phyloP scores from a whole-genome alignment of 1,140 invertebrate genomes.

The Antheraea pernyi region DNA sequence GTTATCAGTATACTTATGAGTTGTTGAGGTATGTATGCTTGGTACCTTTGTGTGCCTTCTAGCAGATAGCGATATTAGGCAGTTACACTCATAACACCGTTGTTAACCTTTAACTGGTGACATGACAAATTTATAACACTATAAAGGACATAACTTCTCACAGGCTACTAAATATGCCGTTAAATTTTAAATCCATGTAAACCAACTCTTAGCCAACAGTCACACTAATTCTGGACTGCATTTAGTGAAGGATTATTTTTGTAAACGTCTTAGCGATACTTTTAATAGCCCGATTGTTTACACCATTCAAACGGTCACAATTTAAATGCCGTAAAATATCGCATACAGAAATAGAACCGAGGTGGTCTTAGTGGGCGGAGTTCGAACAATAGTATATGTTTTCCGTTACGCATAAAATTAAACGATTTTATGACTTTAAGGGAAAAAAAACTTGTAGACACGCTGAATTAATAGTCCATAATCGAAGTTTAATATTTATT shows the following conservation, averaged over 20 bases:
- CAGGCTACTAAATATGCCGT: too few species aligned
- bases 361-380: conserved; percentile 39
- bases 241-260: conserved; percentile 54
- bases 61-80: too few species aligned
- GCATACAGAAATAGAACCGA: conserved; percentile 40
- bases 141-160: too few species aligned
- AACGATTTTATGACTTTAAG: conserved; percentile 19
- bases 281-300: conserved; percentile 63
- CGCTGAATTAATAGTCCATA: not conserved
- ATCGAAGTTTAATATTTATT: conserved; percentile 23
- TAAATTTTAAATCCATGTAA: conserved; percentile 37
- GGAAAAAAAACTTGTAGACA: conserved; percentile 6
- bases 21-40: too few species aligned
- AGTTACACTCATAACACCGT: too few species aligned
- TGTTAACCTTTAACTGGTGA: too few species aligned
- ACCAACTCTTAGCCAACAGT: conserved; percentile 33
- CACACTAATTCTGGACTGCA: conserved; percentile 64
- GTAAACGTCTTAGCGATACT: conserved; percentile 49
- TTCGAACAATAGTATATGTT: conserved; percentile 34
- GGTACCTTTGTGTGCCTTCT: too few species aligned
- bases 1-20: not conserved
- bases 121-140: too few species aligned
- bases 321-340: conserved; percentile 46
- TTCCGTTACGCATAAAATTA: conserved; percentile 50
- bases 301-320: conserved; percentile 43